These are phyloP conservation scores for Neotoxoptera formosana DNA, from an alignment of 1,140 invertebrate genomes.

Conservation along the genomic window DNA sequence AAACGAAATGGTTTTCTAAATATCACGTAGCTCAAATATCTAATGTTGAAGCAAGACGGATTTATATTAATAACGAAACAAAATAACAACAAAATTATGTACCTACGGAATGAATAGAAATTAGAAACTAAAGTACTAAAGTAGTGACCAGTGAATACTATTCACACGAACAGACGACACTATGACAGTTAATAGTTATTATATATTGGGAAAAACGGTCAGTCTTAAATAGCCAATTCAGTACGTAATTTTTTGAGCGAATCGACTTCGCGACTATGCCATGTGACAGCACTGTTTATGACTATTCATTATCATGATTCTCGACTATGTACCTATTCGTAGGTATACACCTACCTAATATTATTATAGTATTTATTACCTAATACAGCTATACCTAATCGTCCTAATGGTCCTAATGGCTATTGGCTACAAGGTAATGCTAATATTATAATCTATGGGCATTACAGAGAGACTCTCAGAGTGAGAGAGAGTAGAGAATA, in stretches of 20 bases:
- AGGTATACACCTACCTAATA: no score
- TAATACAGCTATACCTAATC: no score
- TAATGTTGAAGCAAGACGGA: not conserved
- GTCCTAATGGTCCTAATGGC: no score
- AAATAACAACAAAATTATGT: not conserved
- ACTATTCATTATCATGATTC: not conserved
- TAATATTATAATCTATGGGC: no score
- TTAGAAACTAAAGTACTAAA: no score
- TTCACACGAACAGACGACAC: no score
- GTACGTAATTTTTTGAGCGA: not conserved
- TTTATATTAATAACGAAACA: not conserved
- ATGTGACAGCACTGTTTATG: not conserved
- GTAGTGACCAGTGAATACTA: no score
- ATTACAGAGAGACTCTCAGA: no score
- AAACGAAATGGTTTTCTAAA: not conserved
- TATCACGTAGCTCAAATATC: not conserved
- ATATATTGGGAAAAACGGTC: not conserved
- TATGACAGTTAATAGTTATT: no score
- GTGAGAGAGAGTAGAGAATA: no score
- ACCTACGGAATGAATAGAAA: not conserved
- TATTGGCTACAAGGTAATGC: no score
- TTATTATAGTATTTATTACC: no score
- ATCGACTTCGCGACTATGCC: not conserved
- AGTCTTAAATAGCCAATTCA: not conserved
- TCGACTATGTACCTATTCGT: not conserved